Evolutionary conservation across 2,113 vertebrate species (phyloP).

Genomic region (Colinus virginianus): DNA sequence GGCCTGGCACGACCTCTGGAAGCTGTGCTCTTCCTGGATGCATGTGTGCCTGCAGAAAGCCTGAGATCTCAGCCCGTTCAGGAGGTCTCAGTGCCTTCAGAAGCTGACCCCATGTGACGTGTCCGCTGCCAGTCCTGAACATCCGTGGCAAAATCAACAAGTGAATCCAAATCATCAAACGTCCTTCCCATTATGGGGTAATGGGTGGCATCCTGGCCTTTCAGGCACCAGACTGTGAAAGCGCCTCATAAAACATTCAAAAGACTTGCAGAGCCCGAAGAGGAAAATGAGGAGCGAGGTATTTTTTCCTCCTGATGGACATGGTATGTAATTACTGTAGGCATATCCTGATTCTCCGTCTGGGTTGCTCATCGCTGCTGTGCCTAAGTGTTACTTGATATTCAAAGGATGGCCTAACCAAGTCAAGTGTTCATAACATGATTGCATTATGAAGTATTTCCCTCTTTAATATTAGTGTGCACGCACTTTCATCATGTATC

Average conservation of each 20-base stretch:
- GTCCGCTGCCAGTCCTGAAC: not conserved
- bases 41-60: not conserved
- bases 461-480: not conserved
- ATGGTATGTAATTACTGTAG: not conserved
- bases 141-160: not conserved
- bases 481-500: not conserved
- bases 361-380: not conserved
- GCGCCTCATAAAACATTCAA: conserved; percentile 8
- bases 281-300: conserved; percentile 9
- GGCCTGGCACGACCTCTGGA: not conserved
- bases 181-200: not conserved
- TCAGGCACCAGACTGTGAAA: conserved; percentile 12
- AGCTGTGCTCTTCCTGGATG: not conserved
- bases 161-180: not conserved
- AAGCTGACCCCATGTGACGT: fast-evolving
- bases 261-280: not conserved
- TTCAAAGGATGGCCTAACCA: not conserved
- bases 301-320: not conserved
- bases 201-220: conserved; percentile 3
- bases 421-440: not conserved
- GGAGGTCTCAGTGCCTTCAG: not conserved
- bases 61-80: not conserved
- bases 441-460: conserved; percentile 5
- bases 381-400: conserved; percentile 49
- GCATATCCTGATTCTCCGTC: not conserved